A percentile compares a stretch with the other conserved stretches of the same genome.
Conservation (phyloP, 2,888 invertebrate genomes). For the Trachelus tabidus region DNA sequence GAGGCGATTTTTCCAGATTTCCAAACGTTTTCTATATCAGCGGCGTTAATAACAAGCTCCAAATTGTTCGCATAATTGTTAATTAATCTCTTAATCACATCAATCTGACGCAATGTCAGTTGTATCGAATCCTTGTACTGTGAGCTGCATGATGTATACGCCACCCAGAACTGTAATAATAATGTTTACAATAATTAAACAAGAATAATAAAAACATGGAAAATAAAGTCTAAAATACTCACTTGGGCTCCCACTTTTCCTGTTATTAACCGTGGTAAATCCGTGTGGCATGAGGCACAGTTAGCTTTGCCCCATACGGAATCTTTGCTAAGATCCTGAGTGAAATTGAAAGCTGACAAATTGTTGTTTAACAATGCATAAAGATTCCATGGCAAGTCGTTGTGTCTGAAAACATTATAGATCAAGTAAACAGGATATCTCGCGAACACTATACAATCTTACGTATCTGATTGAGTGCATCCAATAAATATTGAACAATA, state of each 20-base stretch:
- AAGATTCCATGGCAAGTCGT: constrained; percentile 67
- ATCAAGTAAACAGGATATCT: too few relatives aligned
- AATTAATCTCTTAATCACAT: constrained; percentile 71
- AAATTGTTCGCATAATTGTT: constrained; percentile 63
- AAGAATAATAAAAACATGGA: too few relatives aligned
- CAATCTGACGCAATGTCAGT: constrained; percentile 72
- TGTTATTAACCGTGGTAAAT: constrained; percentile 67
- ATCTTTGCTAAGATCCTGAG: constrained; percentile 60
- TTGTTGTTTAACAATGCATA: constrained; percentile 61
- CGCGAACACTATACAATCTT: too few relatives aligned
- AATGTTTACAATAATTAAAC: not conserved
- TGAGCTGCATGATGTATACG: constrained; percentile 68
- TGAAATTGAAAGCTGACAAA: constrained; percentile 62
- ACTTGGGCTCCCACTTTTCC: constrained; percentile 72
- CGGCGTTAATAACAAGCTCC: constrained; percentile 60
- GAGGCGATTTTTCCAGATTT: constrained; percentile 69
- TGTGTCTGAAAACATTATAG: constrained; percentile 60
- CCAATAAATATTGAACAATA: not conserved
- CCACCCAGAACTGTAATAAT: constrained; percentile 71
- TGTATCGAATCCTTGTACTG: constrained; percentile 71
- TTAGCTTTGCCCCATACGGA: constrained; percentile 59
- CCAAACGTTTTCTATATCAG: constrained; percentile 52
- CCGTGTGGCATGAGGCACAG: constrained; percentile 66
- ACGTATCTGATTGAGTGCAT: not conserved
- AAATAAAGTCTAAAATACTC: constrained; percentile 27